A percentile compares a stretch with the other conserved stretches of the same genome.
These are phyloP conservation scores for Cephalotes varians DNA, from an alignment of 2,888 invertebrate genomes.

Conservation along the genomic window DNA sequence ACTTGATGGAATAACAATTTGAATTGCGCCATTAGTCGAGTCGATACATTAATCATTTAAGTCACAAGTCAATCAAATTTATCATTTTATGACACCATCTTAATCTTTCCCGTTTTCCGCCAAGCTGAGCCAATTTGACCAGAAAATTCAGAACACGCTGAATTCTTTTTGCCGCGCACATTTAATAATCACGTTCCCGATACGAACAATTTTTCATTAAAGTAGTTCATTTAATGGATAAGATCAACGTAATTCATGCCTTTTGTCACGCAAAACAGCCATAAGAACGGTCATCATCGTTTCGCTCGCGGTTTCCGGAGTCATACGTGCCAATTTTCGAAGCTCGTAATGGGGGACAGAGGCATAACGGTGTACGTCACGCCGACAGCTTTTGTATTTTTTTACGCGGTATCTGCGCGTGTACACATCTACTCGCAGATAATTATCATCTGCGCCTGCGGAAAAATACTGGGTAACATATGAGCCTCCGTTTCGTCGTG, in stretches of 20 bases:
- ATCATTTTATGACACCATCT: background rate
- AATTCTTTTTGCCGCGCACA: background rate
- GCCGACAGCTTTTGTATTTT: conserved; percentile 26
- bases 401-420: background rate
- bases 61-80: background rate
- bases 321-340: conserved; percentile 37
- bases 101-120: background rate
- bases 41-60: background rate
- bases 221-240: background rate
- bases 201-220: background rate
- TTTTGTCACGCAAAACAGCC: background rate
- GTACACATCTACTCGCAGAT: background rate
- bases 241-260: background rate
- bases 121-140: background rate
- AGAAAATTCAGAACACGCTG: background rate
- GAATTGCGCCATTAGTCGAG: background rate
- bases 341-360: conserved; percentile 25
- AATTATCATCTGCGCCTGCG: conserved; percentile 16
- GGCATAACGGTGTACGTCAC: conserved; percentile 42
- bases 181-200: background rate
- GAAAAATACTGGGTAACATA: conserved; percentile 36
- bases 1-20: background rate
- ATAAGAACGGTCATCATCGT: conserved; percentile 14
- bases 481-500: background rate
- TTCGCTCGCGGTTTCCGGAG: conserved; percentile 39